A percentile compares a stretch with the other conserved stretches of the same genome.
These are phyloP conservation scores for Oncorhynchus keta DNA, from an alignment of 2,113 vertebrate genomes.

Conservation along the genomic window DNA sequence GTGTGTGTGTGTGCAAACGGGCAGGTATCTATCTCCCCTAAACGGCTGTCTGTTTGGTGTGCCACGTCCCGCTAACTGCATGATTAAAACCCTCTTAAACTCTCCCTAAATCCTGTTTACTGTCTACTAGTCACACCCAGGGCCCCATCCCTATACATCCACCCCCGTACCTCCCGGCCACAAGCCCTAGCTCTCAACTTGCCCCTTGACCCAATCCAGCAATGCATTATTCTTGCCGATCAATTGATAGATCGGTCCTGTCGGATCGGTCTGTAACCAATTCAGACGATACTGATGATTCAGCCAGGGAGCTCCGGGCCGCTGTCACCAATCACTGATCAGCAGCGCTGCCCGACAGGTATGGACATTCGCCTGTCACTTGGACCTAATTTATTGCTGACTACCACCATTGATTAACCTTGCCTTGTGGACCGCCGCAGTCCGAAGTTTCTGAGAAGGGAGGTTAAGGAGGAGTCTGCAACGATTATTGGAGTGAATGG, in stretches of 20 bases:
- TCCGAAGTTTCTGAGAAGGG: slow-evolving; percentile 1
- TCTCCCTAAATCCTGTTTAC: slow-evolving; percentile 65
- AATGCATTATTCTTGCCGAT: slow-evolving; percentile 63
- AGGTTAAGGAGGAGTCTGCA: slow-evolving; percentile 42
- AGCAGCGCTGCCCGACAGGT: slow-evolving; percentile 66
- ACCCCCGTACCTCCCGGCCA: slow-evolving; percentile 37
- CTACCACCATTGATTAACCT: slow-evolving; percentile 79
- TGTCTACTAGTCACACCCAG: slow-evolving; percentile 10
- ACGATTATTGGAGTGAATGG: slow-evolving; percentile 24
- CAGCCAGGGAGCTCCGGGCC: slow-evolving; percentile 65
- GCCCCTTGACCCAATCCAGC: slow-evolving; percentile 64
- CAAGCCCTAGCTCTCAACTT: slow-evolving; percentile 54
- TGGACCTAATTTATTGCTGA: slow-evolving; percentile 74
- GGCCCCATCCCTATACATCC: slow-evolving; percentile 18
- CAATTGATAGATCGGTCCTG: slow-evolving; percentile 70
- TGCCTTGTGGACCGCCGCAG: slow-evolving; percentile 39
- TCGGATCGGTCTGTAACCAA: slow-evolving; percentile 63
- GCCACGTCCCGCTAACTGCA: slow-evolving; percentile 63
- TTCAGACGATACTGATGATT: slow-evolving; percentile 73
- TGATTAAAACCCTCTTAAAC: slow-evolving; percentile 65
- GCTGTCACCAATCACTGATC: slow-evolving; percentile 75
- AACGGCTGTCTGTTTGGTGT: slow-evolving; percentile 58
- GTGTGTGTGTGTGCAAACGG: background rate
- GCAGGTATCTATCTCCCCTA: slow-evolving; percentile 35
- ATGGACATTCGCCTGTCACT: slow-evolving; percentile 73